Evolutionary conservation across 2,797 vertebrate species (phyloP).

Genomic region (Chaenodraco wilsoni): DNA sequence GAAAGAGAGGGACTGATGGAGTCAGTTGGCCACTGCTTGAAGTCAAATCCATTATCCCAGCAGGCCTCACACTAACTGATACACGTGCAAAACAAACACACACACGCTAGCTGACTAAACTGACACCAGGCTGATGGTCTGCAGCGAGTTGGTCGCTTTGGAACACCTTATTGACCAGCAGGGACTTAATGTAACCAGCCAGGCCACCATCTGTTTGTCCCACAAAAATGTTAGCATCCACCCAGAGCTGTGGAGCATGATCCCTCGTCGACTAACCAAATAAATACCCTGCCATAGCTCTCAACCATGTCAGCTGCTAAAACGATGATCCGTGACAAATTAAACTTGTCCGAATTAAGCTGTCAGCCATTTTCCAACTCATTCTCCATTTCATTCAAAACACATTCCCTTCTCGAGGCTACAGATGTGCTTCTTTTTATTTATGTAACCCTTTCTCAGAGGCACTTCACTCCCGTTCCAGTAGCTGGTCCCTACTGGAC

Average conservation of each 20-base stretch:
- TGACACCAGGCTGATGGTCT: slow-evolving; percentile 37
- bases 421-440: slow-evolving; percentile 9
- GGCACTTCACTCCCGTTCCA: slow-evolving; percentile 9
- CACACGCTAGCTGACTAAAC: slow-evolving; percentile 16
- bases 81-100: slow-evolving; percentile 17
- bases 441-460: slow-evolving; percentile 3
- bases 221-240: slow-evolving; percentile 13
- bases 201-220: slow-evolving; percentile 43
- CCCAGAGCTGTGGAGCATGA: slow-evolving; percentile 26
- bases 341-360: slow-evolving; percentile 35
- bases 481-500: slow-evolving; percentile 9
- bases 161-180: slow-evolving; percentile 37
- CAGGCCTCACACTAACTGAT: slow-evolving; percentile 21
- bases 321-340: slow-evolving; percentile 37
- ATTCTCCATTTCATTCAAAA: slow-evolving; percentile 12
- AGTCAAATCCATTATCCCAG: slow-evolving; percentile 64
- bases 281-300: neutral
- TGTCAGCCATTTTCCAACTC: slow-evolving; percentile 25
- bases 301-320: slow-evolving; percentile 29
- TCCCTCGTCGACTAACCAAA: slow-evolving; percentile 1
- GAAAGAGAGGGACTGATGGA: slow-evolving; percentile 41
- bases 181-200: slow-evolving; percentile 35
- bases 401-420: slow-evolving; percentile 10
- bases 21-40: slow-evolving; percentile 66
- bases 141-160: slow-evolving; percentile 14